Evolutionary conservation across 2,113 vertebrate genomes (phyloP).

Genomic region (Eulemur macaco): DNA sequence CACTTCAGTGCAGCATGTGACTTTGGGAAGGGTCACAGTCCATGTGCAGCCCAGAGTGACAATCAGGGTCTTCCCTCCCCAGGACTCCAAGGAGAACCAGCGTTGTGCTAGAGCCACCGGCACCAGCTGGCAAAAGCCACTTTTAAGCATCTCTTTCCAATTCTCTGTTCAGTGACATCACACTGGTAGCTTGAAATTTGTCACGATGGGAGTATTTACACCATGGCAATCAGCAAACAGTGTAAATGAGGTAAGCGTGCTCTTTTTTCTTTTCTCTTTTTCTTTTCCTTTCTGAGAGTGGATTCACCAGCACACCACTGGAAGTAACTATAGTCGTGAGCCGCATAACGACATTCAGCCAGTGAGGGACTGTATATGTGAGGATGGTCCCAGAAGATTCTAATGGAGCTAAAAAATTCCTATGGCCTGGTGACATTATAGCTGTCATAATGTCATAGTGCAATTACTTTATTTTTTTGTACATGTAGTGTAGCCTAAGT

Average conservation of each 20-base stretch:
- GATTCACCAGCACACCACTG: not conserved
- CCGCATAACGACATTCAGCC: not conserved
- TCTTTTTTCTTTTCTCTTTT: not conserved
- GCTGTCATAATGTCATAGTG: not conserved
- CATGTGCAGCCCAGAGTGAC: not conserved
- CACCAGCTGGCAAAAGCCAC: not conserved
- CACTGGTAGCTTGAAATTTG: not conserved
- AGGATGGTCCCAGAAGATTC: not conserved
- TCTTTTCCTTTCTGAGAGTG: not conserved
- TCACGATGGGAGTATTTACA: not conserved
- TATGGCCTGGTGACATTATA: not conserved
- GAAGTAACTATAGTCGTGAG: not conserved
- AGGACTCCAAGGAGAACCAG: not conserved
- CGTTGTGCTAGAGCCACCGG: rapidly evolving
- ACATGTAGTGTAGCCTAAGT: not conserved
- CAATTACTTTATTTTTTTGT: not conserved
- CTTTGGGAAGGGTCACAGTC: not conserved
- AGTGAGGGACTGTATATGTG: not conserved
- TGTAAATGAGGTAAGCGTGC: not conserved
- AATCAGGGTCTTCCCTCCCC: not conserved
- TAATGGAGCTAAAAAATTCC: not conserved
- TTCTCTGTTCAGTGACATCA: not conserved
- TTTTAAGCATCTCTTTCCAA: not conserved
- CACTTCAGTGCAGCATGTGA: not conserved
- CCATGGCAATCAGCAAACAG: not conserved